Base-by-base conservation (phyloP, 2,797 vertebrate species). In the Characodon lateralis region DNA sequence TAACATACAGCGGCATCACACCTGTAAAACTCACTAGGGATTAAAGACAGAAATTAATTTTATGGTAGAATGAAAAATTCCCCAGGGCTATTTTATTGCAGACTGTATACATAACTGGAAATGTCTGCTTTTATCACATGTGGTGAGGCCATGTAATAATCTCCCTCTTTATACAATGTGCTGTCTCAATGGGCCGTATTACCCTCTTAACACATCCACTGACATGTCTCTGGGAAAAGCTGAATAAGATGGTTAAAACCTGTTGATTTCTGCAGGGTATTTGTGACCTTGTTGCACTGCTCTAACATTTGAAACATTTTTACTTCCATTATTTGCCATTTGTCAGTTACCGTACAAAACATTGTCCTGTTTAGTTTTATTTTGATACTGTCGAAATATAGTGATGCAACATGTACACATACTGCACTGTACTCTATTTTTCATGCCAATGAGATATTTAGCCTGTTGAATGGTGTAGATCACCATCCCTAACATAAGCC, bases 1-100 rank as follows among this genome's bases (percentile, higher is more conserved):
- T 41, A 22, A 43, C 26, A 53, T 55, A 39, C 41, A 51, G 4
- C 56, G 39, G 69, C 22, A 22, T n/a, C 58, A 22, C 20, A 72
- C 59, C 56, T 74, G 51, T 39, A 41, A 66, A 26, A 72, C 48
- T 78, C 70, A 63, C 31, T 1, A 12, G 73, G 53, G 10, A 13
- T 53, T 68, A 65, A 26, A 79, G 76, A 41, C 24, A 26, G 55
- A 74, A 39, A 76, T 72, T 55, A 43, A 82, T 78, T 88, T 56
- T 69, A 74, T 18, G 65, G 41, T 43, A 48, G 82, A 82, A 77
- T 74, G 78, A 31, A 59, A 81, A 81, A 78, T 74, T 24, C 56
- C 83, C 26, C 12, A 66, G 65, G 56, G 46, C 84, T 73, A 71
- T 68, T 79, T 77, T 69, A 74, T 80, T 78, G 73, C 70, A 50